phyloP scores from a whole-genome alignment of 1,140 invertebrate genomes.

The Delia radicum region DNA sequence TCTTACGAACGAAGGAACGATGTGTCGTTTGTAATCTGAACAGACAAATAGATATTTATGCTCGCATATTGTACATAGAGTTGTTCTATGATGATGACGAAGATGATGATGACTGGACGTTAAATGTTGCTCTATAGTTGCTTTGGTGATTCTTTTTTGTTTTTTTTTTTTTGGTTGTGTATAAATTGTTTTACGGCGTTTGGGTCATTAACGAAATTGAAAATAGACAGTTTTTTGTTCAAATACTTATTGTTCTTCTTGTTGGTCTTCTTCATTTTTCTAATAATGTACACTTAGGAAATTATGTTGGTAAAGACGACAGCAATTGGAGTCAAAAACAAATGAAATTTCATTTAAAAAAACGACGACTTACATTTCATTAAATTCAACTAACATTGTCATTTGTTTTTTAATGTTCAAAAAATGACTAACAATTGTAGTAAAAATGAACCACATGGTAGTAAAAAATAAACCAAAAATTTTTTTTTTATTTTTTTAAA shows the following conservation, averaged over 20 bases:
- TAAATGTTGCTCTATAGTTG: background rate
- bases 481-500: too few relatives aligned
- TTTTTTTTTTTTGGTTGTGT: conserved; percentile 3
- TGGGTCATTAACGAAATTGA: conserved; percentile 55
- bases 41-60: background rate
- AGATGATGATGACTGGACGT: background rate
- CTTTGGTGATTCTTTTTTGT: conserved; percentile 1
- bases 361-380: too few relatives aligned
- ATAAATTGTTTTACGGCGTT: conserved; percentile 54
- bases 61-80: conserved; percentile 32
- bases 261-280: background rate
- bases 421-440: too few relatives aligned
- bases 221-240: conserved; percentile 35
- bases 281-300: conserved; percentile 8
- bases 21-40: background rate
- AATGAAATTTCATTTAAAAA: too few relatives aligned
- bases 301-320: too few relatives aligned
- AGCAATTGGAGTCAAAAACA: too few relatives aligned
- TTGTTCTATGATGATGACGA: background rate
- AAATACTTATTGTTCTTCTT: conserved; percentile 2
- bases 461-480: too few relatives aligned
- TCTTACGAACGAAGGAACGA: background rate
- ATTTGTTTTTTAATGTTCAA: too few relatives aligned
- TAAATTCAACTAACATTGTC: too few relatives aligned
- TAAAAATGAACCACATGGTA: too few relatives aligned